phyloP scores from a whole-genome alignment of 64 coral and sea anemone genomes.

The Montipora capricornis region DNA sequence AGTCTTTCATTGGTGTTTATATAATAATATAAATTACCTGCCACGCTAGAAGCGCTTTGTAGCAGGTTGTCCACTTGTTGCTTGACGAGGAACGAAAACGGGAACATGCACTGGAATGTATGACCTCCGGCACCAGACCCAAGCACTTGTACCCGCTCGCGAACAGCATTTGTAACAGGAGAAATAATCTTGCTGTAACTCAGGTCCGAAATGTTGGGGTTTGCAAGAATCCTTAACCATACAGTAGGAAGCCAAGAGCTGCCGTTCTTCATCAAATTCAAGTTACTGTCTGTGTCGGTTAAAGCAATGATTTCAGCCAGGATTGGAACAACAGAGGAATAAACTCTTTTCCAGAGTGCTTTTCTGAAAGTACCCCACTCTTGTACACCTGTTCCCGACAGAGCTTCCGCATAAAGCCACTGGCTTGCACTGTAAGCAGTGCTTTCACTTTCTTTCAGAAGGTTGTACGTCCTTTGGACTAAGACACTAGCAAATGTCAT shows the following conservation, averaged over 20 bases:
- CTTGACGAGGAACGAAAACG: conserved; percentile 88
- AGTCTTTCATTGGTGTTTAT: background rate
- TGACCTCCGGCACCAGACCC: conserved; percentile 55
- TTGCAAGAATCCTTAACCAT: conserved; percentile 41
- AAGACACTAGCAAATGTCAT: conserved; percentile 60
- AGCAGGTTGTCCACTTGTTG: conserved; percentile 42
- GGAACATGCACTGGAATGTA: conserved; percentile 67
- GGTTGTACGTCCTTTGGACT: conserved; percentile 44
- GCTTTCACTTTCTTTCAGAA: conserved; percentile 74
- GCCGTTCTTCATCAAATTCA: conserved; percentile 55
- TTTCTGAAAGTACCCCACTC: conserved; percentile 85
- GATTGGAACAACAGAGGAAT: conserved; percentile 74
- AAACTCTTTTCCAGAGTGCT: conserved; percentile 84
- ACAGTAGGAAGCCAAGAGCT: conserved; percentile 53
- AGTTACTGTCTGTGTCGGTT: conserved; percentile 72
- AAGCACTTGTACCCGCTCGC: conserved; percentile 58
- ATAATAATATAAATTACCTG: conserved; percentile 1
- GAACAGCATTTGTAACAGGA: conserved; percentile 31
- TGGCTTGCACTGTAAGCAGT: conserved; percentile 17
- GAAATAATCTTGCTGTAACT: conserved; percentile 63
- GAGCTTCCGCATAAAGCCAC: conserved; percentile 78
- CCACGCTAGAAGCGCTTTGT: background rate
- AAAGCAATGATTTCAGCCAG: conserved; percentile 79
- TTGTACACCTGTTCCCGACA: conserved; percentile 63
- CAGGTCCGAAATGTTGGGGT: conserved; percentile 29